phyloP scores from a whole-genome alignment of 2,888 invertebrate species.

The Ectropis crepuscularia region DNA sequence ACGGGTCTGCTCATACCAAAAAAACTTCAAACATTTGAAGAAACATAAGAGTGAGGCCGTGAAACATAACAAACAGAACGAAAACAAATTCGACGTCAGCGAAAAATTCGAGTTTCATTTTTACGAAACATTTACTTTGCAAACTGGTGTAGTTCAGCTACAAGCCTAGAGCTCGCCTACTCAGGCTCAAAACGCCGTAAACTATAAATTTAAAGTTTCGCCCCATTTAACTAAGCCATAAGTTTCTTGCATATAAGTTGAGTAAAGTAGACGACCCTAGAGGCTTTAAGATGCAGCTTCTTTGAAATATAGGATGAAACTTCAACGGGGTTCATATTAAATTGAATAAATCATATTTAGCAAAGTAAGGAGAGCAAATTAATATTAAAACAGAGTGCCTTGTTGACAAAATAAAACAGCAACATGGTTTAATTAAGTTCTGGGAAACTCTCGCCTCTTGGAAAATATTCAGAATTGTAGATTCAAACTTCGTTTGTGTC shows the following conservation, averaged over 20 bases:
- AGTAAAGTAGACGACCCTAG: constrained; percentile 6
- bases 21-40: too few relatives aligned
- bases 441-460: background rate
- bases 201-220: constrained; percentile 15
- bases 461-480: background rate
- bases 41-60: too few relatives aligned
- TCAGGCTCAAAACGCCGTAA: constrained; percentile 7
- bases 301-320: constrained; percentile 19
- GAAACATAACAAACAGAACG: too few relatives aligned
- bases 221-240: constrained; percentile 11
- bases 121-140: constrained; percentile 6
- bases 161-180: constrained; percentile 1
- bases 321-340: constrained; percentile 12
- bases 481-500: background rate
- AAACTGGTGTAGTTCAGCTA: constrained; percentile 4
- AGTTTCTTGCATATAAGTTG: constrained; percentile 19
- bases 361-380: constrained; percentile 4
- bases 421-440: background rate
- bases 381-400: constrained; percentile 7
- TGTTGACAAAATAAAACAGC: constrained; percentile 3
- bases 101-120: constrained; percentile 1
- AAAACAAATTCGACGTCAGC: too few relatives aligned
- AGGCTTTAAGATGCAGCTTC: constrained; percentile 13
- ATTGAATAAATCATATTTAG: constrained; percentile 16
- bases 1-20: too few relatives aligned